Base-by-base conservation (phyloP, 2,888 invertebrate species). In the Orthonevra nobilis region DNA sequence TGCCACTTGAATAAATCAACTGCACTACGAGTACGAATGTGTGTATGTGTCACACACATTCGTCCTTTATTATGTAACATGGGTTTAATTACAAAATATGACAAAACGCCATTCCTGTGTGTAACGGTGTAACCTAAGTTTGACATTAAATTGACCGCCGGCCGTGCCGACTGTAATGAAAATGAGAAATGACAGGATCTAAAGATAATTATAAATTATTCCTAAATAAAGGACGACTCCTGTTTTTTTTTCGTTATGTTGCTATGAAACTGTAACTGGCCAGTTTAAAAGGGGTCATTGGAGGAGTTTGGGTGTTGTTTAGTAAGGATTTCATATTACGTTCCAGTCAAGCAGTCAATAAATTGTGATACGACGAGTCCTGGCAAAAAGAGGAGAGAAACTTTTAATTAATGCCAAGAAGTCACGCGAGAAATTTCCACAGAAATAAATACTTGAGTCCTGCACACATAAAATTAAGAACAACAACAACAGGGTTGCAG, bases 371-470 rank as follows among this genome's bases (percentile, higher is more conserved):
- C 52, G 26, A 54, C n/a, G 15, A 36, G 52, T 70, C 68, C 58
- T 50, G 9, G 10, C 36, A 20, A 73, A 36, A n/a, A n/a, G n/a
- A n/a, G n/a, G n/a, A 36, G 61, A 28, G 44, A 73, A 79, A 73
- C 48, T 79, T 79, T 68, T 79, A 79, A 79, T 79, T 79, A 79
- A 79, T 79, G 42, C 54, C 61, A 32, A 61, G 66, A 66, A 79
- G 79, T 79, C 79, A 79, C 79, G 79, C 79, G 61, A 79, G 68
- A 79, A 73, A 79, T 79, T 79, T 79, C 73, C 66, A 66, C 73
- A 73, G 73, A n/a, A n/a, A n/a, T n/a, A 79, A 79, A 61, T 64
- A 14, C 36, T 50, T 56, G 28, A 79, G 61, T 48, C 61, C 46
- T 19, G 32, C n/a, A n/a, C n/a, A 34, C 46, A 30, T 32, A 52